Conservation (phyloP, 92 coral and sea anemone genomes). For the Galaxea fascicularis region DNA sequence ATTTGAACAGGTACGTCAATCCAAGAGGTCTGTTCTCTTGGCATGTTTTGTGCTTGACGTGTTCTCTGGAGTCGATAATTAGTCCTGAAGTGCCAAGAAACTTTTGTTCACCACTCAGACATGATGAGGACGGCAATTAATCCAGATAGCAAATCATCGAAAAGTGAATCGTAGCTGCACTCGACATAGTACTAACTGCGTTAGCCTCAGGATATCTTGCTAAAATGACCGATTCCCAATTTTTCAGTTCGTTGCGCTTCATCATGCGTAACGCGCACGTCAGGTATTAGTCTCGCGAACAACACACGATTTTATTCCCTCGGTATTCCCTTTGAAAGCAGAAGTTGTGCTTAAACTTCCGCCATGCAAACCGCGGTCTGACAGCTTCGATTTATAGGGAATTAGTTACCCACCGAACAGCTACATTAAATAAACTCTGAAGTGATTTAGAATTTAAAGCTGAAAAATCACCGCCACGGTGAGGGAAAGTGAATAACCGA, state of each 20-base stretch:
- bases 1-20: constrained; percentile 18
- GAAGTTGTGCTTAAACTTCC: constrained; percentile 2
- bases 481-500: background rate
- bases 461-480: background rate
- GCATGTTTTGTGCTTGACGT: constrained; percentile 20
- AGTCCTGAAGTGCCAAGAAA: background rate
- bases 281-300: background rate
- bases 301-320: constrained; percentile 6
- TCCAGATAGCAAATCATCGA: background rate
- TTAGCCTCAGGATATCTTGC: constrained; percentile 7
- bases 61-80: constrained; percentile 7
- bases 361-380: background rate
- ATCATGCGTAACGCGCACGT: background rate
- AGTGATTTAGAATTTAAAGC: background rate
- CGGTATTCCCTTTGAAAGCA: background rate
- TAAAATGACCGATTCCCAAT: constrained; percentile 2
- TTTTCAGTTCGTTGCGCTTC: background rate
- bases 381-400: constrained; percentile 4
- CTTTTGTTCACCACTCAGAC: background rate
- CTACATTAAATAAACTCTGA: background rate
- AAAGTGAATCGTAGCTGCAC: background rate
- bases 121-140: background rate
- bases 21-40: constrained; percentile 12
- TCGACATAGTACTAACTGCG: background rate
- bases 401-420: background rate